Base-by-base conservation (phyloP, 1,140 invertebrate species). In the Drosophila bocki region DNA sequence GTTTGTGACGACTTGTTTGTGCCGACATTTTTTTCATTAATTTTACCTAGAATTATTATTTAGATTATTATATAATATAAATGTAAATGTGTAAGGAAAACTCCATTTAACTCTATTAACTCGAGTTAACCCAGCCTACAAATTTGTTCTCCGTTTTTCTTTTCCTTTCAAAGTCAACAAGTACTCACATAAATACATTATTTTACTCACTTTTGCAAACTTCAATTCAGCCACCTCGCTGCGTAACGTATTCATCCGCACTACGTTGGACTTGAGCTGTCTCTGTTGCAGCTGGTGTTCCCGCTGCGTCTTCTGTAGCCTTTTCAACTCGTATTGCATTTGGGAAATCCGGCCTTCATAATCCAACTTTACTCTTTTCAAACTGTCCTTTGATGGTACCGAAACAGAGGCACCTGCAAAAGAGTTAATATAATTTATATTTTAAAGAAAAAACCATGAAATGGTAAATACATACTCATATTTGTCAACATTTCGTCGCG, bases 1-100 rank as follows among this genome's bases (percentile, higher is more conserved):
- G 96, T 79, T 98, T 97, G 78, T 97, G 97, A 57, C 96, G 95
- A 74, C 95, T 96, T 1, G 96, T 95, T 91, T 99, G 98, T 72
- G 98, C 97, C 70, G 97, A 96, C 95, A 99, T 98, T 93, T 98
- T 97, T 82, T 98, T 97, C 87, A 99, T 96, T 41, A 99, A 93
- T 92, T 97, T 96, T 0, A 98, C 97, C 96, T 96, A 76, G 41
- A 39, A 39, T 15, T 7, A 29, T 29, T 0, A 29, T 0, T 29
- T 29, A 29, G 0, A 29, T 29, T 7, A 29, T 29, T 6, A 7
- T 29, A 29, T 6, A 0, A 29, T 29, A 29, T 29, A 29, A 29
- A 0, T 29, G 26, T 29, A 29, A 29, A 29, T 7, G 26, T 29
- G 26, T 29, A 29, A 29, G 26, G 7, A 29, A 6, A 29, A 29